Base-by-base conservation (phyloP, 1,140 invertebrate species). In the Cataglyphis hispanica region DNA sequence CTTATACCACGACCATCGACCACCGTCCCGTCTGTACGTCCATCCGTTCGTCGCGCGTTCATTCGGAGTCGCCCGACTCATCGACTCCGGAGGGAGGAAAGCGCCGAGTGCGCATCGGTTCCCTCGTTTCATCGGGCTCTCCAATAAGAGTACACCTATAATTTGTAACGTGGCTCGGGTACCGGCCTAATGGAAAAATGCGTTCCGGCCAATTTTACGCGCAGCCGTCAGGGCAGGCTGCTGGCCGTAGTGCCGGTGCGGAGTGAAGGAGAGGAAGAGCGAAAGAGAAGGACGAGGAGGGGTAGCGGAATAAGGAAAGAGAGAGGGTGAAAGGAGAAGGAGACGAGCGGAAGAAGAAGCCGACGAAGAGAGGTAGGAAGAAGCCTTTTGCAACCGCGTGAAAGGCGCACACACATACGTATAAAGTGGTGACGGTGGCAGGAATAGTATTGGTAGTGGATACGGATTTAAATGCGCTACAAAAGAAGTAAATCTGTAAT, bases 181-280 rank as follows among this genome's bases (percentile, higher is more conserved):
- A 91, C 81, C 85, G 85, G 90, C 91, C 90, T 93, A 93, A 93
- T 93, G 92, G 91, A 92, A 93, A 93, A 93, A 93, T 93, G 89
- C 91, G 92, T 92, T 91, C 86, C 88, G 90, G 92, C 88, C 90
- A 93, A 93, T 93, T 93, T 93, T 91, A 92, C 88, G 90, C 89
- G 86, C 84, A 86, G 81, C 86, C 86, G 89, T 90, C 91, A 89
- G 67, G 72, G 66, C 80, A 67, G 86, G 85, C 85, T 89, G 80
- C 85, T 91, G 86, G 83, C 80, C 86, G 81, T 58, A 69, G 74
- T 84, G 43, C 72, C 66, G 78, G 34, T 34, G 70, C 63, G 75
- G 76, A 78, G 66, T 67, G n/a, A 64, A 34, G 56, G 25, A 58
- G 37, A 27, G 60, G n/a, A 61, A n/a, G 31, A 60, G 66, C 27